These are phyloP conservation scores for Lepus oiostolus DNA, from an alignment of 2,797 vertebrate species.

Conservation along the genomic window DNA sequence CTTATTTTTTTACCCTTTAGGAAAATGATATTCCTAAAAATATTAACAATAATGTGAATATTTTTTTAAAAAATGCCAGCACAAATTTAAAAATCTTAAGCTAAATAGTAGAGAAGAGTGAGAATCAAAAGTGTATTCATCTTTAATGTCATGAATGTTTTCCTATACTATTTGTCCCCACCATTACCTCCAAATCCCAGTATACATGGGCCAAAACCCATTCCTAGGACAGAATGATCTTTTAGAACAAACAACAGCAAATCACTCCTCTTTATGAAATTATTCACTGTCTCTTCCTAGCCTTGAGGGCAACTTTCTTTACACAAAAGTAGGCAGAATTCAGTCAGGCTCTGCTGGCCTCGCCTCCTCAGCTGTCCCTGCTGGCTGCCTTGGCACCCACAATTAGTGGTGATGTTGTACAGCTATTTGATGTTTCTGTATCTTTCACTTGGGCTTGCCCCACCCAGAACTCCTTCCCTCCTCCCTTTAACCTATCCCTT, in stretches of 20 bases:
- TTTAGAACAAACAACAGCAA: not conserved
- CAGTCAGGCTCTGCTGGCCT: not conserved
- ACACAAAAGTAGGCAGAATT: not conserved
- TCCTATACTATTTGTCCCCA: not conserved
- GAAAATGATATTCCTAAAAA: not conserved
- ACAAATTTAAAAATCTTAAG: slow-evolving; percentile 37
- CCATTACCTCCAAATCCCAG: not conserved
- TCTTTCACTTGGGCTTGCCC: not conserved
- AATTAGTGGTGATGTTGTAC: too few relatives aligned
- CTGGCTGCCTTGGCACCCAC: too few relatives aligned
- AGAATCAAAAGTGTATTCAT: not conserved
- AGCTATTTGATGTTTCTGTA: fast-evolving
- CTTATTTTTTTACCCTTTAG: not conserved
- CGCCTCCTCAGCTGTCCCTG: fast-evolving
- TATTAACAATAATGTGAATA: not conserved
- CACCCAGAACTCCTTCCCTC: not conserved
- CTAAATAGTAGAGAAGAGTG: not conserved
- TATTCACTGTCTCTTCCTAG: not conserved
- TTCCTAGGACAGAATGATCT: not conserved
- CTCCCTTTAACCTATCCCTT: not conserved
- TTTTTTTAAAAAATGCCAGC: slow-evolving; percentile 2
- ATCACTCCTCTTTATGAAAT: not conserved
- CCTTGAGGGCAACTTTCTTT: not conserved
- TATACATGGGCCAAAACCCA: not conserved
- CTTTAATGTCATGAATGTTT: not conserved